Percentiles rank a stretch among this genome's conserved stretches.
These are phyloP conservation scores for Turritopsis dohrnii DNA, from an alignment of 30 jellyfish, hydroid and myxozoan genomes.

Conservation along the genomic window DNA sequence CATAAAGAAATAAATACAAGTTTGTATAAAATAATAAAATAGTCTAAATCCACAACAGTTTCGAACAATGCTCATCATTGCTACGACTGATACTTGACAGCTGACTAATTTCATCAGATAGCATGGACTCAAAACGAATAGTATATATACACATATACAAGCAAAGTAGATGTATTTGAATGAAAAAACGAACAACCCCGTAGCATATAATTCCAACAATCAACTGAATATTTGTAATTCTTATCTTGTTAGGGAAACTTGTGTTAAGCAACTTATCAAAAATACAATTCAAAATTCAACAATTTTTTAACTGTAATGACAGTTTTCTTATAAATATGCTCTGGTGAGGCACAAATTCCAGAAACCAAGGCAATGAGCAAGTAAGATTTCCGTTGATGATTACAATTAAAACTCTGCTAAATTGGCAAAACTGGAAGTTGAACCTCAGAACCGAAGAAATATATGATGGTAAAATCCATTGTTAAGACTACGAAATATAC, in stretches of 20 bases:
- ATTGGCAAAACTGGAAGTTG: background rate
- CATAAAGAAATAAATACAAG: slow-evolving; percentile 24
- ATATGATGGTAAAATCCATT: background rate
- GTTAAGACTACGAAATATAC: background rate
- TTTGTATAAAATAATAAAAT: slow-evolving; percentile 17
- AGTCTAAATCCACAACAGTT: background rate
- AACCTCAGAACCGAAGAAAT: background rate
- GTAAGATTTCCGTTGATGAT: background rate
- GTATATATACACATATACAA: background rate
- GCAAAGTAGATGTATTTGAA: background rate
- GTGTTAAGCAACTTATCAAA: background rate
- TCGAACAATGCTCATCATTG: too few relatives aligned
- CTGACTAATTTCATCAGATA: background rate
- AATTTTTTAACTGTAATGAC: background rate
- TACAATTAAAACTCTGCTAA: background rate
- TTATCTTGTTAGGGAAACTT: background rate
- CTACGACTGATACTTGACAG: background rate
- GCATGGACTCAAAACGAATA: background rate
- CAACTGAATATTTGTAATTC: background rate
- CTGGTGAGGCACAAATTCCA: background rate
- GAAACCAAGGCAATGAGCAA: background rate
- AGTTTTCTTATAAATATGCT: background rate
- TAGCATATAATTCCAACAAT: background rate
- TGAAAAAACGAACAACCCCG: background rate
- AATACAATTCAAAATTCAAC: background rate